These are phyloP conservation scores for Teleogryllus occipitalis DNA, from an alignment of 1,140 invertebrate species.

Conservation along the genomic window DNA sequence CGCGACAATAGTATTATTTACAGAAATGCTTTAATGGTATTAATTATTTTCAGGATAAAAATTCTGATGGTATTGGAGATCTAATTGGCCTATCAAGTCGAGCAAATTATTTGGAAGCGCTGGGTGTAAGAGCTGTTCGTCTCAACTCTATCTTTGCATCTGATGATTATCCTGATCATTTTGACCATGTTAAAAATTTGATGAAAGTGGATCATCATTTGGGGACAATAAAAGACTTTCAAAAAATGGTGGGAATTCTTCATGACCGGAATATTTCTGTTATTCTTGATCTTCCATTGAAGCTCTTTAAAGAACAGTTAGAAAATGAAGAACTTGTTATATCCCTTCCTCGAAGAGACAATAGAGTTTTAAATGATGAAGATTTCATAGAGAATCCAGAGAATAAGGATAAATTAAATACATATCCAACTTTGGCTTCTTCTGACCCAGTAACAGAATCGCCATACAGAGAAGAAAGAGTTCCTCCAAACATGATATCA, in stretches of 20 bases:
- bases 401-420: not conserved
- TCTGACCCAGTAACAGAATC: not conserved
- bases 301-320: conserved; percentile 38
- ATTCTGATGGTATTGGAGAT: conserved; percentile 63
- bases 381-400: not conserved
- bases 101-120: conserved; percentile 54
- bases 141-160: conserved; percentile 67
- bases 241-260: conserved; percentile 46
- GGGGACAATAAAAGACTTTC: conserved; percentile 56
- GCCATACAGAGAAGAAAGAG: not conserved
- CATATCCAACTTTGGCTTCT: not conserved
- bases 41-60: conserved; percentile 45
- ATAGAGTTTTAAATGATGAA: not conserved
- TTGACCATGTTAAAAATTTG: conserved; percentile 52
- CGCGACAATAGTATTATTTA: not conserved
- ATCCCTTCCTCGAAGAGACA: not conserved
- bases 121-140: conserved; percentile 57
- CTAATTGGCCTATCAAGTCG: conserved; percentile 56
- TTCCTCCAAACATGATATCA: not conserved
- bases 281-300: conserved; percentile 65
- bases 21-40: not conserved
- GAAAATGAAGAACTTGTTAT: not conserved
- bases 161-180: conserved; percentile 59
- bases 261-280: conserved; percentile 60
- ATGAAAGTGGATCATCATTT: conserved; percentile 50